Base-by-base conservation (phyloP, 2,113 vertebrate genomes). In the Cyprinodon variegatus region DNA sequence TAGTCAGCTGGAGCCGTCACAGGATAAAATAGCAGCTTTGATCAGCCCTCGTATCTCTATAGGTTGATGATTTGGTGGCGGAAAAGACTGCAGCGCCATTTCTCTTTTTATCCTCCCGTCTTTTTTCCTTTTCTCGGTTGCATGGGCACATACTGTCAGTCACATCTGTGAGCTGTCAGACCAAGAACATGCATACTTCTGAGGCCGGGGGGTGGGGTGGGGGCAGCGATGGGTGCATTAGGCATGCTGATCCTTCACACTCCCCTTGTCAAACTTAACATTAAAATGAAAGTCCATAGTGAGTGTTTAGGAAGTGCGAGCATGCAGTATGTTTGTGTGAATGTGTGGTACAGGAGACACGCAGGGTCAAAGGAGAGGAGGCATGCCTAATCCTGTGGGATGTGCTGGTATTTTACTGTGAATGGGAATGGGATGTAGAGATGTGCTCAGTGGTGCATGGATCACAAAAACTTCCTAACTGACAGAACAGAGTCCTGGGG, bases 301-400 rank as follows among this genome's bases (percentile, higher is more conserved):
- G 73, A 81, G 76, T 77, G 80, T 74, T 78, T 60, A 65, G 67
- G 59, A 36, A 50, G 48, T 70, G 75, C 53, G 61, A 66, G 68
- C 40, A 37, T 61, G 68, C 61, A 65, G 64, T 75, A 72, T 48
- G 38, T 63, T 70, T 40, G 68, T 38, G 48, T 67, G 67, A 13
- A 39, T 41, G 62, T 60, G 74, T 59, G 69, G 39, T 37, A 36
- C 61, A 65, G 68, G 61, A 84, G 72, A 79, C 67, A 78, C 70
- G 62, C 78, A 74, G 88, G 92, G 91, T 92, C 89, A 92, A 89
- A 90, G 82, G 84, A 91, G 83, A 87, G 75, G 83, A 90, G 82
- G 88, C 90, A 76, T 92, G 90, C 87, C 88, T 93, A 93, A 93
- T 93, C 92, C 92, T 92, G 82, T 90, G 92, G 90, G 92, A 93